Conservation (phyloP, 64 coral and sea anemone species). For the Montipora efflorescens region DNA sequence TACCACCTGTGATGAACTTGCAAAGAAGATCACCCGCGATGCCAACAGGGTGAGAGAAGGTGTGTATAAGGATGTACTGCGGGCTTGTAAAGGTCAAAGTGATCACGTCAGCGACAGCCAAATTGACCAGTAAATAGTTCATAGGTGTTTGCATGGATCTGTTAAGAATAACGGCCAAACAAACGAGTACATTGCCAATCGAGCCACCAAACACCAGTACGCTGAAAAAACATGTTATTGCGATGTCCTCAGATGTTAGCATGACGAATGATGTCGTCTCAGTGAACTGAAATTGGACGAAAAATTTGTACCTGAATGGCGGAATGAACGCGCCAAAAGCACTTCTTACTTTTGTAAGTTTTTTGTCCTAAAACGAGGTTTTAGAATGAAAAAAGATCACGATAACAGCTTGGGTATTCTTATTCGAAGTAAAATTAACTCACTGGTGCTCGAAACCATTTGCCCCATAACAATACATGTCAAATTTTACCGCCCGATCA, state of each 20-base stretch:
- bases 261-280: background rate
- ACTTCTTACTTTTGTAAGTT: too few relatives aligned
- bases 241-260: constrained; percentile 2
- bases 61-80: constrained; percentile 13
- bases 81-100: background rate
- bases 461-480: too few relatives aligned
- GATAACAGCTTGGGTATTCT: too few relatives aligned
- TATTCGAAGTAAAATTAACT: too few relatives aligned
- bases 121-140: constrained; percentile 4
- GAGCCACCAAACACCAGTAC: background rate
- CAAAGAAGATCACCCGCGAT: constrained; percentile 15
- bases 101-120: constrained; percentile 9
- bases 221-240: background rate
- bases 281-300: too few relatives aligned
- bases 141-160: constrained; percentile 13
- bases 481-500: too few relatives aligned
- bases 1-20: constrained; percentile 35
- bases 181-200: constrained; percentile 3
- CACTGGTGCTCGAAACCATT: too few relatives aligned
- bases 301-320: too few relatives aligned
- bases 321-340: too few relatives aligned
- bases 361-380: too few relatives aligned
- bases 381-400: too few relatives aligned
- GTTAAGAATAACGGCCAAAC: background rate
- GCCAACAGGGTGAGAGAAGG: constrained; percentile 5